phyloP scores from a whole-genome alignment of 1,140 invertebrate genomes.

The Melanaphis sacchari region DNA sequence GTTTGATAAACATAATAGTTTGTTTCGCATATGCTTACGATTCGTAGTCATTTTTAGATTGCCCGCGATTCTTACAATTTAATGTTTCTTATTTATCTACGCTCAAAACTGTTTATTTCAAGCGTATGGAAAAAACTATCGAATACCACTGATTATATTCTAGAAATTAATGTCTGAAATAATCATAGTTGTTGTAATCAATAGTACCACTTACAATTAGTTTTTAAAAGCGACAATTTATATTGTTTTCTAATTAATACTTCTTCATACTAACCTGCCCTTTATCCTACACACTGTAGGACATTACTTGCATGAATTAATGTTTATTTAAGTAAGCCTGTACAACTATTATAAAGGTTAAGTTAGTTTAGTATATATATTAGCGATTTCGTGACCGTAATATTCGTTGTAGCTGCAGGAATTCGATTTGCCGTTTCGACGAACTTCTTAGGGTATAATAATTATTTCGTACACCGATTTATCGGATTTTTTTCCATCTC shows the following conservation, averaged over 20 bases:
- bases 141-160: not conserved
- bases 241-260: not conserved
- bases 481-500: conserved; percentile 11
- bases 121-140: not conserved
- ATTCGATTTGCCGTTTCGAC: conserved; percentile 10
- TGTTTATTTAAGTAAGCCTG: not conserved
- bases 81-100: not conserved
- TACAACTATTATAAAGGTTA: not conserved
- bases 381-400: not conserved
- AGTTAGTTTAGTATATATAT: not conserved
- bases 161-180: not conserved
- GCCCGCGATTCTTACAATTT: not conserved
- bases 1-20: not conserved
- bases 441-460: conserved; percentile 13
- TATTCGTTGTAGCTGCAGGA: not conserved
- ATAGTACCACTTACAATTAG: not conserved
- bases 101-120: not conserved
- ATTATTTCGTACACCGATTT: conserved; percentile 8
- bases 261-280: not conserved
- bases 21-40: not conserved
- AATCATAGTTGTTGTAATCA: not conserved
- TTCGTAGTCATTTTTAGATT: not conserved
- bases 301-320: not conserved
- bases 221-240: not conserved
- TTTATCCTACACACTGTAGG: not conserved